phyloP scores from a whole-genome alignment of 2,113 vertebrate species.

The Varanus komodoensis region DNA sequence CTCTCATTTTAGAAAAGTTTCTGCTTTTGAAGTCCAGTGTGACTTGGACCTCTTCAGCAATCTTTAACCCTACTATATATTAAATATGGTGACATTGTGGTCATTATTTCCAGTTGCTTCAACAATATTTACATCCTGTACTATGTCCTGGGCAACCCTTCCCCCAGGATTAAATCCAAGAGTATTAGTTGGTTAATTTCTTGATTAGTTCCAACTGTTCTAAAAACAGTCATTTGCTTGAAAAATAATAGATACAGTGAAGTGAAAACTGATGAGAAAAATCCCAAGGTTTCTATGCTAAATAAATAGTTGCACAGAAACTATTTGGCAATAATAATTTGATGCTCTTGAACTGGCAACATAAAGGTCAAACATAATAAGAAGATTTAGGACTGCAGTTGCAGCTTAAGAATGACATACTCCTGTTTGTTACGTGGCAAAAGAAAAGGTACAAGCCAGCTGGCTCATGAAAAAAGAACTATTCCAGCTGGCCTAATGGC shows the following conservation, averaged over 20 bases:
- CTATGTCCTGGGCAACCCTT: no score
- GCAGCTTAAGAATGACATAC: slow-evolving; percentile 57
- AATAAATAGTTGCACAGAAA: background rate
- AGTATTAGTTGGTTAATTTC: no score
- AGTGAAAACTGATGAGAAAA: background rate
- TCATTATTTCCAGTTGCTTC: no score
- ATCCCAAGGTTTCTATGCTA: background rate
- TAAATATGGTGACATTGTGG: no score
- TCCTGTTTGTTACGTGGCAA: slow-evolving; percentile 54
- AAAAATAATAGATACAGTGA: background rate
- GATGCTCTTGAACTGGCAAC: background rate
- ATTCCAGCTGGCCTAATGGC: slow-evolving; percentile 59
- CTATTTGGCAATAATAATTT: background rate
- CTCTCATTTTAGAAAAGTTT: no score
- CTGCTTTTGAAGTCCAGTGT: no score
- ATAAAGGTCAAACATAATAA: slow-evolving; percentile 1
- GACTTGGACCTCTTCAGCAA: no score
- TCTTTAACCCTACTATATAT: no score
- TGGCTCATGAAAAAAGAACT: slow-evolving; percentile 45
- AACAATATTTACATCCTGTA: no score
- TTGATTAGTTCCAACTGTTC: background rate
- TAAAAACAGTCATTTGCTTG: background rate
- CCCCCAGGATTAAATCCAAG: no score
- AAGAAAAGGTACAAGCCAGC: slow-evolving; percentile 50
- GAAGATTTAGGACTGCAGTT: slow-evolving; percentile 37